A percentile compares a stretch with the other conserved stretches of the same genome.
These are phyloP conservation scores for Eurosta solidaginis DNA, from an alignment of 1,140 invertebrate species.

Conservation along the genomic window DNA sequence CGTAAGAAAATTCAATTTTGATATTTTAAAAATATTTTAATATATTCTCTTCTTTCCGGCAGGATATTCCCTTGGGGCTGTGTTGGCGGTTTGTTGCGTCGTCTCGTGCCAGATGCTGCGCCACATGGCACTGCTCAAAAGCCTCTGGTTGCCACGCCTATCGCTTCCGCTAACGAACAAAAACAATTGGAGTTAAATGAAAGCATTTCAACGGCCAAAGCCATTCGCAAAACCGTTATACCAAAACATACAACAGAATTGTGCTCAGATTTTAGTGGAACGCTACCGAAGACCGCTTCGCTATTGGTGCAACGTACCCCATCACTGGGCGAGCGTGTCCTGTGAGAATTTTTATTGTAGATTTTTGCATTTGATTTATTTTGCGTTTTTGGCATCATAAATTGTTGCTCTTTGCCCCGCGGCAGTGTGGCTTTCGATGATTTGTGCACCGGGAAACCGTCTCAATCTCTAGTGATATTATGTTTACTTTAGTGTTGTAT, in stretches of 20 bases:
- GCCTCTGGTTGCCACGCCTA: conserved; percentile 29
- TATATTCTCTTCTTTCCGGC: conserved; percentile 42
- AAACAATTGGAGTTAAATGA: background rate
- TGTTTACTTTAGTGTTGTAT: conserved; percentile 49
- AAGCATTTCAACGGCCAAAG: background rate
- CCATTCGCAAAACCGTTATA: background rate
- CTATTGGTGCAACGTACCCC: conserved; percentile 56
- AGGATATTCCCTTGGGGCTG: conserved; percentile 74
- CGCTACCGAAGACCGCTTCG: conserved; percentile 54
- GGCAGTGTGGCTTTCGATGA: background rate
- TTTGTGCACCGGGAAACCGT: background rate
- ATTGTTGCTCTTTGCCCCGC: background rate
- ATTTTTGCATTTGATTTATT: conserved; percentile 56
- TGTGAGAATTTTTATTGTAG: conserved; percentile 46
- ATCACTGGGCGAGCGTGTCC: conserved; percentile 56
- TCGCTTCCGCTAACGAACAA: conserved; percentile 25
- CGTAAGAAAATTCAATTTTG: background rate
- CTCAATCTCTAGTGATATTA: conserved; percentile 54
- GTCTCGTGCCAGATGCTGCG: conserved; percentile 68
- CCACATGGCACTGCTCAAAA: conserved; percentile 57
- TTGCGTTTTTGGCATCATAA: conserved; percentile 52
- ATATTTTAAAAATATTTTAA: too few species aligned
- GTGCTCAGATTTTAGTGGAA: conserved; percentile 40
- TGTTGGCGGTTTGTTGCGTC: conserved; percentile 66
- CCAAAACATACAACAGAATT: conserved; percentile 35